Percentiles rank a stretch among this genome's conserved stretches.
Evolutionary conservation across 92 coral and sea anemone species (phyloP).

Genomic region (Pocillopora meandrina): DNA sequence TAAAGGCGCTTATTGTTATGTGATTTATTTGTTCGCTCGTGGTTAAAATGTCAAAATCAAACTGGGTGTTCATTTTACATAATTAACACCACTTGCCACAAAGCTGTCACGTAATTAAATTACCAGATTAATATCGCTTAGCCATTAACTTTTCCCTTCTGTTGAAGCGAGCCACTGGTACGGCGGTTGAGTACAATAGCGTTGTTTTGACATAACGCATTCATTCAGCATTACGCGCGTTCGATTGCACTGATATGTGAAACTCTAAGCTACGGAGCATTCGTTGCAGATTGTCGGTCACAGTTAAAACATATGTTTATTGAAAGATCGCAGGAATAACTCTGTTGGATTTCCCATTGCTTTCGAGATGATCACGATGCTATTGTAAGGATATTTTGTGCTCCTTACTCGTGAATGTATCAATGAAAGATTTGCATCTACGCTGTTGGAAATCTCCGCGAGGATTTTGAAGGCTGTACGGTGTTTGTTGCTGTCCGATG

Average conservation of each 20-base stretch:
- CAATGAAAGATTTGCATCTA: slow-evolving; percentile 13
- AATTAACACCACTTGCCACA: slow-evolving; percentile 37
- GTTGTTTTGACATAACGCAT: slow-evolving; percentile 30
- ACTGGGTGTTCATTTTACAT: slow-evolving; percentile 27
- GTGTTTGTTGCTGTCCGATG: neutral
- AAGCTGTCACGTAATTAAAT: slow-evolving; percentile 23
- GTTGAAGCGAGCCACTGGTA: slow-evolving; percentile 16
- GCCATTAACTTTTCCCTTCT: slow-evolving; percentile 9
- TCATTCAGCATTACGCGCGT: slow-evolving; percentile 1
- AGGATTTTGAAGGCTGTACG: neutral
- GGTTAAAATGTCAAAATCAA: slow-evolving; percentile 20
- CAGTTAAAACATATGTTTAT: slow-evolving; percentile 45
- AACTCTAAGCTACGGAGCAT: neutral
- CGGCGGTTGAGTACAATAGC: neutral
- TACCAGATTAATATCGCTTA: slow-evolving; percentile 29
- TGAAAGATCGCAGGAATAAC: slow-evolving; percentile 30
- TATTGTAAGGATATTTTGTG: neutral
- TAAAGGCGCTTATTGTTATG: too few relatives aligned
- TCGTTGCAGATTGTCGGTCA: slow-evolving; percentile 5
- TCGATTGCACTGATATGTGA: slow-evolving; percentile 23
- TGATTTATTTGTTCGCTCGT: neutral
- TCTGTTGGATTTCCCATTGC: slow-evolving; percentile 7
- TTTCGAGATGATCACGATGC: neutral
- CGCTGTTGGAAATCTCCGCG: slow-evolving; percentile 18
- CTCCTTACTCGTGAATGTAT: neutral